Percentiles rank a stretch among this genome's conserved stretches.
These are phyloP conservation scores for Phrynocephalus versicolor DNA, from an alignment of 2,113 vertebrate genomes.

Conservation along the genomic window DNA sequence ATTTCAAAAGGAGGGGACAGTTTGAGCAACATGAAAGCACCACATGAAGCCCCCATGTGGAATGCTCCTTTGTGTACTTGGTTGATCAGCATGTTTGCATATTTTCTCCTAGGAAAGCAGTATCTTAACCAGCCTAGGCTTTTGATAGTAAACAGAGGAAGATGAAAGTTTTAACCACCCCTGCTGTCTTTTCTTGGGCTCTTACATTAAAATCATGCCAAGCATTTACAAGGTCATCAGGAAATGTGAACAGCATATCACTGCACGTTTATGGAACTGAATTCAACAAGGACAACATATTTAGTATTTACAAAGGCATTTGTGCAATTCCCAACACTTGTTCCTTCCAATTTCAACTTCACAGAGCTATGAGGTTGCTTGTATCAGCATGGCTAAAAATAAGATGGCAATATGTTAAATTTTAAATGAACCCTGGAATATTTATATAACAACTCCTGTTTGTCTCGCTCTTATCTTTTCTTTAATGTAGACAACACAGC, in stretches of 20 bases:
- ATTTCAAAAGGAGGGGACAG: background rate
- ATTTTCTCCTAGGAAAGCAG: background rate
- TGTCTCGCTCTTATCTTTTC: constrained; percentile 15
- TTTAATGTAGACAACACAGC: constrained; percentile 90
- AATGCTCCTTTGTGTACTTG: background rate
- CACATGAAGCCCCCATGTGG: background rate
- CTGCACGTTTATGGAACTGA: background rate
- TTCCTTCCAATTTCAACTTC: background rate
- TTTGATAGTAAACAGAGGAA: background rate
- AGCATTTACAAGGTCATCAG: background rate
- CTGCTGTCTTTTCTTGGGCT: background rate
- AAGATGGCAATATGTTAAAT: background rate
- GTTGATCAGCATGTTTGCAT: background rate
- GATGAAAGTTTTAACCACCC: background rate
- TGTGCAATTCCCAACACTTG: background rate
- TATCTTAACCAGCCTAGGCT: background rate
- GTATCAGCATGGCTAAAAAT: background rate
- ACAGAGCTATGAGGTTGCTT: background rate
- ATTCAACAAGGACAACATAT: background rate
- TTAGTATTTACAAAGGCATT: background rate
- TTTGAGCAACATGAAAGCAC: background rate
- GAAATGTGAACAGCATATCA: background rate
- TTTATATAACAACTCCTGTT: background rate
- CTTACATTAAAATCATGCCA: background rate
- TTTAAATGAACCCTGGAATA: background rate